Conservation (phyloP, 2,888 invertebrate species). For the Drosophila greeni region DNA sequence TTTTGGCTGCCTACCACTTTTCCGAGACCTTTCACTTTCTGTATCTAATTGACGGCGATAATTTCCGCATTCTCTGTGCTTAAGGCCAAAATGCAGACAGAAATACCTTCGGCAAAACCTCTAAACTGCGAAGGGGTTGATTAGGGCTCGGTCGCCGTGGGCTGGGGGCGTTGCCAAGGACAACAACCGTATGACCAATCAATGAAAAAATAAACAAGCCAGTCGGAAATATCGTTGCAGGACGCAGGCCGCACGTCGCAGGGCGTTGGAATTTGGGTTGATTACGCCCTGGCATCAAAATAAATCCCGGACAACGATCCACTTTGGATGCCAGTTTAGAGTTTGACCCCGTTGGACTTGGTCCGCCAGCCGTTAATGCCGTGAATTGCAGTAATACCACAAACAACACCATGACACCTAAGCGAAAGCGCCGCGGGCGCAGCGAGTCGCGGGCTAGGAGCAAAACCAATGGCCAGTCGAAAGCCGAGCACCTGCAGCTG, state of each 20-base stretch:
- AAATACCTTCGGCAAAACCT: conserved; percentile 40
- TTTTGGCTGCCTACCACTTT: conserved; percentile 23
- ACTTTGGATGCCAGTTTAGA: conserved; percentile 46
- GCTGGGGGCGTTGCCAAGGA: conserved; percentile 48
- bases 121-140: conserved; percentile 25
- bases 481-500: conserved; percentile 68
- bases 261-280: conserved; percentile 66
- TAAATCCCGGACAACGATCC: conserved; percentile 40
- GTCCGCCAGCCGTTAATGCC: conserved; percentile 18
- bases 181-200: conserved; percentile 57
- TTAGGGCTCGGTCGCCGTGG: neutral
- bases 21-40: conserved; percentile 21
- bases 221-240: conserved; percentile 44
- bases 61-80: conserved; percentile 55
- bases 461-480: conserved; percentile 43
- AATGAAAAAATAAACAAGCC: conserved; percentile 66
- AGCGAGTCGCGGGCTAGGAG: conserved; percentile 46
- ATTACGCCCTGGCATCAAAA: conserved; percentile 44
- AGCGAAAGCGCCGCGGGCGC: conserved; percentile 57
- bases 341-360: conserved; percentile 52
- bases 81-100: conserved; percentile 26
- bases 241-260: conserved; percentile 38
- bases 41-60: conserved; percentile 51
- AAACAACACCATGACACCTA: conserved; percentile 56
- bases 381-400: neutral